A percentile compares a stretch with the other conserved stretches of the same genome.
These are phyloP conservation scores for Spilogale gracilis DNA, from an alignment of 2,113 vertebrate species.

Conservation along the genomic window DNA sequence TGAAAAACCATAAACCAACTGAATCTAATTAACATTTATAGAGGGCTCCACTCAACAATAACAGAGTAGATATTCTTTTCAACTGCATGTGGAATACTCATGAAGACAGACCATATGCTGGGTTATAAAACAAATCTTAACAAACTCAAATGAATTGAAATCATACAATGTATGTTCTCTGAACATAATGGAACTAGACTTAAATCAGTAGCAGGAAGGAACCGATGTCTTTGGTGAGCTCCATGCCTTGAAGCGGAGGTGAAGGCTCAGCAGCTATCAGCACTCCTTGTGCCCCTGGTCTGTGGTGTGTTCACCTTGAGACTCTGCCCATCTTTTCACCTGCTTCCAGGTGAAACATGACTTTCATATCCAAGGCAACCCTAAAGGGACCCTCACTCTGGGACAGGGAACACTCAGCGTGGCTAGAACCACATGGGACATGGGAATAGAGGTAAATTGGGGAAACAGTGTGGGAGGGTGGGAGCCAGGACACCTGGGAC, in stretches of 20 bases:
- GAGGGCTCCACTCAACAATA: neutral
- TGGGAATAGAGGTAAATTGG: neutral
- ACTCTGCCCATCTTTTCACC: neutral
- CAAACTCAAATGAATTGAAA: neutral
- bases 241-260: neutral
- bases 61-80: neutral
- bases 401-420: neutral
- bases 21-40: neutral
- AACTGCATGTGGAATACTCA: neutral
- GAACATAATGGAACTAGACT: neutral
- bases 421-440: neutral
- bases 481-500: neutral
- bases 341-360: neutral
- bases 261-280: neutral
- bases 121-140: neutral
- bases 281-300: too few species aligned
- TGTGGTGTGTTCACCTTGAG: neutral
- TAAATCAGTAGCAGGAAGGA: neutral
- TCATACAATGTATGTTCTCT: neutral
- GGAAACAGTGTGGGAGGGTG: neutral
- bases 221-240: neutral
- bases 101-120: neutral
- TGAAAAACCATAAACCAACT: neutral
- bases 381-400: neutral
- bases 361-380: neutral